phyloP scores from a whole-genome alignment of 1,140 invertebrate genomes.

The Zaprionus africanus region DNA sequence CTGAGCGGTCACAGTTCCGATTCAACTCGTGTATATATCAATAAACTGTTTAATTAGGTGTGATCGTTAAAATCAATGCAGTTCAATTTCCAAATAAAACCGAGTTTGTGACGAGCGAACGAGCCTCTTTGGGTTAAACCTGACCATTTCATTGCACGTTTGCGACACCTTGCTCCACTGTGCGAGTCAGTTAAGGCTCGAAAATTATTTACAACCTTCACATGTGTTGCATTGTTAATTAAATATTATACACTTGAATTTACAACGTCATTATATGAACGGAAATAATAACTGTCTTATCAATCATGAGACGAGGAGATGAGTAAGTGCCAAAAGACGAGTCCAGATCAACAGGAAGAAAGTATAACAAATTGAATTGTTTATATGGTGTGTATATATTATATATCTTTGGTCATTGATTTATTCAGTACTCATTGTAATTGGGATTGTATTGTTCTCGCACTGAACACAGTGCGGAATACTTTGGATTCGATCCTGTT shows the following conservation, averaged over 20 bases:
- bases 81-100: slow-evolving; percentile 5
- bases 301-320: slow-evolving; percentile 30
- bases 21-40: neutral
- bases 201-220: slow-evolving; percentile 41
- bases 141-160: neutral
- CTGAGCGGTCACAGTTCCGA: neutral
- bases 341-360: slow-evolving; percentile 30
- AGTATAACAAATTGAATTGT: slow-evolving; percentile 9
- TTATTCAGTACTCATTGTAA: slow-evolving; percentile 55
- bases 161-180: slow-evolving; percentile 32
- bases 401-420: slow-evolving; percentile 14
- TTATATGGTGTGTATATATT: neutral
- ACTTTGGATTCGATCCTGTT: slow-evolving; percentile 70
- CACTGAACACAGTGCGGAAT: slow-evolving; percentile 65
- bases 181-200: slow-evolving; percentile 36
- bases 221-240: slow-evolving; percentile 42
- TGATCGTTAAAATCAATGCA: slow-evolving; percentile 14
- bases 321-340: slow-evolving; percentile 25
- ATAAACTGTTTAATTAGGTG: slow-evolving; percentile 19
- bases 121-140: slow-evolving; percentile 17
- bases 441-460: slow-evolving; percentile 77
- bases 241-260: slow-evolving; percentile 57
- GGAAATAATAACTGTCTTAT: slow-evolving; percentile 52
- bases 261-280: slow-evolving; percentile 49
- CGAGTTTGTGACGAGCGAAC: slow-evolving; percentile 3